phyloP scores from a whole-genome alignment of 2,888 invertebrate genomes.

The Mimas tiliae region DNA sequence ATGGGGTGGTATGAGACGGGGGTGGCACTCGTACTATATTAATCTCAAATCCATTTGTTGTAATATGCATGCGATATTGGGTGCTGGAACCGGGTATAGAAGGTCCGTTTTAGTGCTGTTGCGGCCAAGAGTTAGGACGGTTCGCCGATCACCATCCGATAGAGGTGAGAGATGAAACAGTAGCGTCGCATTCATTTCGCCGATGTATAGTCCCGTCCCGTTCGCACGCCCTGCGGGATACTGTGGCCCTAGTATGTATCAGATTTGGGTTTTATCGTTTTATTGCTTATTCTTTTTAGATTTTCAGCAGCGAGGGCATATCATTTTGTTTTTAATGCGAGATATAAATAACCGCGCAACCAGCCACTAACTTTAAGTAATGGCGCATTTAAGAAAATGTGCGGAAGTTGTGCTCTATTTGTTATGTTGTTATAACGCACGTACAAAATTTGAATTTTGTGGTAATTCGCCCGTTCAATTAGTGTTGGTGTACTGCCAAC shows the following conservation, averaged over 20 bases:
- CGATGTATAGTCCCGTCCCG: constrained; percentile 73
- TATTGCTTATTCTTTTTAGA: constrained; percentile 86
- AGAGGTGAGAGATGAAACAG: constrained; percentile 85
- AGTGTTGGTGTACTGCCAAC: constrained; percentile 42
- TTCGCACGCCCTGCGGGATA: constrained; percentile 77
- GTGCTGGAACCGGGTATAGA: constrained; percentile 57
- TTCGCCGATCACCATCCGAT: constrained; percentile 80
- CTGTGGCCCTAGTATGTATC: constrained; percentile 82
- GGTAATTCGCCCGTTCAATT: constrained; percentile 43
- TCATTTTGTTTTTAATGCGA: constrained; percentile 84
- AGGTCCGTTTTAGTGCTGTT: constrained; percentile 71
- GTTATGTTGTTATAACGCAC: constrained; percentile 46
- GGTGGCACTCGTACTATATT: constrained; percentile 84
- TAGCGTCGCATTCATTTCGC: constrained; percentile 82
- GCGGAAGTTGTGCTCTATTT: constrained; percentile 71
- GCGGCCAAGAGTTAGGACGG: constrained; percentile 74
- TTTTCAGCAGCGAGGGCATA: constrained; percentile 84
- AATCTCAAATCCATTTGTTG: constrained; percentile 85
- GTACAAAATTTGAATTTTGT: constrained; percentile 40
- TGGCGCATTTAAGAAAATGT: constrained; percentile 74
- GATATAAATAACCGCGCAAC: constrained; percentile 78
- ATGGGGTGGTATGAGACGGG: constrained; percentile 80
- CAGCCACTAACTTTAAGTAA: constrained; percentile 76
- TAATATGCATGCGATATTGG: constrained; percentile 75
- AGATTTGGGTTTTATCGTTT: constrained; percentile 85